A percentile compares a stretch with the other conserved stretches of the same genome.
phyloP scores from a whole-genome alignment of 2,113 vertebrate genomes.

The Aplodontia rufa region DNA sequence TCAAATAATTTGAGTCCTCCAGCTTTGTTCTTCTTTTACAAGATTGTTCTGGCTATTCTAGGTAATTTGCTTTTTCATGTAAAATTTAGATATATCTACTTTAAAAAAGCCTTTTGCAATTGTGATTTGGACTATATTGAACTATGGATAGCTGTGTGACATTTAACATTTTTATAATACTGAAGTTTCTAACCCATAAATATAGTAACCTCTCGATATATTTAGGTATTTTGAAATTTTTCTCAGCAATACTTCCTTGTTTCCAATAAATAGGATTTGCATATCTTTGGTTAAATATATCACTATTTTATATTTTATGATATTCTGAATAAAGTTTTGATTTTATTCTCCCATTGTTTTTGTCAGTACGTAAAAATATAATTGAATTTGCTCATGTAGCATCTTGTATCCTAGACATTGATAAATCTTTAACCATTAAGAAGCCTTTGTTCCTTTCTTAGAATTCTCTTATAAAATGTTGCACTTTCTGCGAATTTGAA shows the following conservation, averaged over 20 bases:
- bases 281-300: background rate
- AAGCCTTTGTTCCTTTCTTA: background rate
- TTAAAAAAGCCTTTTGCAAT: slow-evolving; percentile 27
- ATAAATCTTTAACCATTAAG: too few species aligned
- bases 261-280: background rate
- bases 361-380: background rate
- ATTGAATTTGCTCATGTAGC: background rate
- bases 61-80: slow-evolving; percentile 7
- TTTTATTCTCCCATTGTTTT: slow-evolving; percentile 25
- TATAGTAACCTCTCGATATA: background rate
- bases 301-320: background rate
- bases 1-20: background rate
- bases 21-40: slow-evolving; percentile 5
- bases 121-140: slow-evolving; percentile 42
- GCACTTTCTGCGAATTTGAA: background rate
- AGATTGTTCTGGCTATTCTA: slow-evolving; percentile 20
- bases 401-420: background rate
- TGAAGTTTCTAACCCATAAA: slow-evolving; percentile 14
- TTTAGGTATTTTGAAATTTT: background rate
- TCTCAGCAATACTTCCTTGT: background rate
- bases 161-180: slow-evolving; percentile 21
- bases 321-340: background rate
- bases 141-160: background rate
- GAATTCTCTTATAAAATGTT: background rate
- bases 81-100: slow-evolving; percentile 40